These are phyloP conservation scores for Montipora efflorescens DNA, from an alignment of 64 coral and sea anemone genomes.

Conservation along the genomic window DNA sequence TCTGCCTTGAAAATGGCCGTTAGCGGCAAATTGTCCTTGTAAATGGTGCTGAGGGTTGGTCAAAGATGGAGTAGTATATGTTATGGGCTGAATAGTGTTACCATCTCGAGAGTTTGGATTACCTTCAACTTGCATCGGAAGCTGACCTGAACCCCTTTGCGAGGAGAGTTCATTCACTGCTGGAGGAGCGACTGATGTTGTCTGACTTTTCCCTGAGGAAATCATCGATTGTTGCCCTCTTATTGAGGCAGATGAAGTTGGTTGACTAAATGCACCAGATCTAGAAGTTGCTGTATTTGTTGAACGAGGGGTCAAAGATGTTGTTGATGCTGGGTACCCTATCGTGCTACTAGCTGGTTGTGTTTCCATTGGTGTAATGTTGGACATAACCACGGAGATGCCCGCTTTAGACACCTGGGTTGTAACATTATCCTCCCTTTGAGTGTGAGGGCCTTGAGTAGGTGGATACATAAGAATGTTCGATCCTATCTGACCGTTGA, in stretches of 20 bases:
- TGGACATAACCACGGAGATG: background rate
- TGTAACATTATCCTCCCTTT: background rate
- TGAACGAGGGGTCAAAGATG: background rate
- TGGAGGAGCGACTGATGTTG: background rate
- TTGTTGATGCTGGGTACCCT: background rate
- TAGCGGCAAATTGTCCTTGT: background rate
- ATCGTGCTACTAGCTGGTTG: background rate
- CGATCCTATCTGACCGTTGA: background rate
- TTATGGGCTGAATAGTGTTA: background rate
- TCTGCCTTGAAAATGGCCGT: background rate
- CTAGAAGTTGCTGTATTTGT: background rate
- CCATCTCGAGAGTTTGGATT: background rate
- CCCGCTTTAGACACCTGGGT: background rate
- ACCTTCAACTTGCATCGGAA: background rate
- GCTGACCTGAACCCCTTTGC: no score
- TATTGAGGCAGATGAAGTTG: background rate
- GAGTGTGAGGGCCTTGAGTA: background rate
- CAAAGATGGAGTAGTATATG: background rate
- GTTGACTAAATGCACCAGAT: background rate
- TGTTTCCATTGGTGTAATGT: background rate
- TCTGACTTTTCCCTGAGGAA: background rate
- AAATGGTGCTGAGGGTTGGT: background rate
- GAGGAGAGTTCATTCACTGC: background rate
- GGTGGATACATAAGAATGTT: slow-evolving; percentile 53
- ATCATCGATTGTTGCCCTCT: background rate